Percentiles rank a stretch among this genome's conserved stretches.
Evolutionary conservation across 1,140 invertebrate species (phyloP).

Genomic region (Drosophila willistoni): DNA sequence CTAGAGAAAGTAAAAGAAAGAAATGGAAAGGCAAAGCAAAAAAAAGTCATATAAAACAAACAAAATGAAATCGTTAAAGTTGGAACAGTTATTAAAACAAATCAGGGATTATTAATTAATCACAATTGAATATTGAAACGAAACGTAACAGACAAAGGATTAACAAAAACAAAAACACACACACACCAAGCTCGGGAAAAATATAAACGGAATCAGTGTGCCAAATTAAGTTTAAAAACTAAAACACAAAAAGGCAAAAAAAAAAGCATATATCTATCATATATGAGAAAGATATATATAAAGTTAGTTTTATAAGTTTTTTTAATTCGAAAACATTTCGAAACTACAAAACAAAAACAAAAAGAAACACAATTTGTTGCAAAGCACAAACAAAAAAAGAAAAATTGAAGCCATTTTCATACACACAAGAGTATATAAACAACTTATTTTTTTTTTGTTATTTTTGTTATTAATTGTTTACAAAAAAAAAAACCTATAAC

Average conservation of each 20-base stretch:
- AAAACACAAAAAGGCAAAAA: conserved; percentile 28
- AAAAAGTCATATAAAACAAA: too few relatives aligned
- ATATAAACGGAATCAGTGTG: conserved; percentile 75
- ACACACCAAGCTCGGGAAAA: conserved; percentile 75
- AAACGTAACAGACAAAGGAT: conserved; percentile 17
- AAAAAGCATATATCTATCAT: conserved; percentile 4
- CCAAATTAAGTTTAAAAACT: conserved; percentile 72
- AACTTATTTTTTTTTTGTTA: conserved; percentile 41
- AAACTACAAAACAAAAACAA: conserved; percentile 47
- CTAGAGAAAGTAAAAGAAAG: conserved; percentile 24
- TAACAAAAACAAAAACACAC: conserved; percentile 21
- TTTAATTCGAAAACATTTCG: conserved; percentile 20
- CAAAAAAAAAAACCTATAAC: conserved; percentile 43
- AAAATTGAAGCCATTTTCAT: conserved; percentile 74
- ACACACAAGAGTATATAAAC: conserved; percentile 57
- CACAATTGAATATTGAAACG: conserved; percentile 33
- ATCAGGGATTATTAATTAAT: conserved; percentile 63
- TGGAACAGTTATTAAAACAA: conserved; percentile 62
- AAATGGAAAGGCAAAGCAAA: too few relatives aligned
- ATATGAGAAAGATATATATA: conserved; percentile 36
- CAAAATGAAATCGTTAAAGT: conserved; percentile 43
- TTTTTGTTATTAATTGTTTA: conserved; percentile 79
- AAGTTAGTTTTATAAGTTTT: conserved; percentile 59
- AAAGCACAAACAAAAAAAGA: conserved; percentile 62
- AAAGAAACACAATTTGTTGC: conserved; percentile 71